Evolutionary conservation across 2,888 invertebrate genomes (phyloP).

Genomic region (Pammene fasciana): DNA sequence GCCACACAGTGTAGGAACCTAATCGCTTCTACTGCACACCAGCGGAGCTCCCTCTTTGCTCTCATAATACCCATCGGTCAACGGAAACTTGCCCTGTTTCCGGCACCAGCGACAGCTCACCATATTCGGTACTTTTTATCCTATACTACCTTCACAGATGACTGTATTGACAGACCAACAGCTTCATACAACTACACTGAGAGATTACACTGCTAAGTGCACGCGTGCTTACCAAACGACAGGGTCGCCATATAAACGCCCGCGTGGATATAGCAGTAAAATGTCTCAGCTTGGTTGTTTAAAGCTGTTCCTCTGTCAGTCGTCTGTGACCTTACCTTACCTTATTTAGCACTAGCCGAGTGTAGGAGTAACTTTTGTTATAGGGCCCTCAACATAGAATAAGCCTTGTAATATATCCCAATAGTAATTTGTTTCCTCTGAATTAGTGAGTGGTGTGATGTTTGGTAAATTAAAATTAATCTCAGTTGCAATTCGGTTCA

Average conservation of each 20-base stretch:
- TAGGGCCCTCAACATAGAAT: constrained; percentile 28
- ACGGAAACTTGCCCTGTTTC: constrained; percentile 68
- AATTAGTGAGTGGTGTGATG: constrained; percentile 31
- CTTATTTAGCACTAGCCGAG: constrained; percentile 65
- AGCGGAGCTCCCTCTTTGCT: constrained; percentile 56
- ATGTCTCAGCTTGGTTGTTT: background rate
- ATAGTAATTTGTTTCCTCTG: constrained; percentile 1
- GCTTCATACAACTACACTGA: background rate
- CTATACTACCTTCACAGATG: constrained; percentile 67
- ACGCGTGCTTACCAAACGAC: background rate
- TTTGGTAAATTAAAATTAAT: constrained; percentile 3
- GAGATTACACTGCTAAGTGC: background rate
- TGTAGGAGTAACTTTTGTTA: constrained; percentile 31
- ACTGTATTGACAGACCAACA: background rate
- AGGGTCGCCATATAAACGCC: background rate
- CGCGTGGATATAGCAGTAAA: background rate
- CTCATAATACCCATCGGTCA: constrained; percentile 22
- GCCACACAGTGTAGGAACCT: constrained; percentile 67
- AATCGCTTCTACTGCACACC: constrained; percentile 74
- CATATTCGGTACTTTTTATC: constrained; percentile 82
- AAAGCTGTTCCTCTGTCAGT: background rate
- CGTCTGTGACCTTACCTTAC: constrained; percentile 57
- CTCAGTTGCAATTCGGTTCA: background rate
- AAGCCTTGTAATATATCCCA: background rate
- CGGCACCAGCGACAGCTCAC: constrained; percentile 77